These are phyloP conservation scores for Luperina testacea DNA, from an alignment of 2,888 invertebrate species.

Conservation along the genomic window DNA sequence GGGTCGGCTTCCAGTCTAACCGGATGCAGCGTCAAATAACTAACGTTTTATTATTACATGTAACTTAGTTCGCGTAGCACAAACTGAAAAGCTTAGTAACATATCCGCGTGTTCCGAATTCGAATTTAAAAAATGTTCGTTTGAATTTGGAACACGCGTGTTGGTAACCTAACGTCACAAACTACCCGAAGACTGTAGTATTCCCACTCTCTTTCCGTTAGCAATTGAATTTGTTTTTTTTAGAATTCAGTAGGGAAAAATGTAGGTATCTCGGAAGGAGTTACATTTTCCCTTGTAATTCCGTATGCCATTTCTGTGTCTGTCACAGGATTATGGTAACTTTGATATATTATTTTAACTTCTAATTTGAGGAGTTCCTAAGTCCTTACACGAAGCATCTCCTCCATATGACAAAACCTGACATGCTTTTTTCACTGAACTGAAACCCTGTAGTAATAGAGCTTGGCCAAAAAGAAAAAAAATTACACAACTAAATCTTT, in stretches of 20 bases:
- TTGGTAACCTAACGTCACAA: conserved; percentile 29
- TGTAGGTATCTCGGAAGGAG: too few species aligned
- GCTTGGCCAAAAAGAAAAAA: background rate
- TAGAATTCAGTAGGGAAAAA: background rate
- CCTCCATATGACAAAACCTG: background rate
- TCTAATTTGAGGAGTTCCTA: background rate
- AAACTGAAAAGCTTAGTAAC: conserved; percentile 13
- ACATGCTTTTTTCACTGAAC: background rate
- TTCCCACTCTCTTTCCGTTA: conserved; percentile 11
- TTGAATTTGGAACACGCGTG: conserved; percentile 38
- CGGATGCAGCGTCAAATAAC: background rate
- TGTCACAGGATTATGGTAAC: background rate
- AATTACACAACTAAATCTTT: background rate
- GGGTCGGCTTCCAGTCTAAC: too few species aligned
- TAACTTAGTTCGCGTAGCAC: background rate
- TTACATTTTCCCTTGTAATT: too few species aligned
- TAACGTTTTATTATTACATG: background rate
- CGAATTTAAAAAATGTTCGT: conserved; percentile 37
- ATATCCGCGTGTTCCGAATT: conserved; percentile 21
- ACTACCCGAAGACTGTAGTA: conserved; percentile 10
- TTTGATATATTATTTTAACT: background rate
- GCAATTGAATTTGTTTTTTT: conserved; percentile 29
- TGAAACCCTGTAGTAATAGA: background rate
- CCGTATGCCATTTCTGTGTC: background rate
- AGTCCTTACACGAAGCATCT: background rate